Base-by-base conservation (phyloP, 2,797 vertebrate genomes). In the Protosalanx chinensis region DNA sequence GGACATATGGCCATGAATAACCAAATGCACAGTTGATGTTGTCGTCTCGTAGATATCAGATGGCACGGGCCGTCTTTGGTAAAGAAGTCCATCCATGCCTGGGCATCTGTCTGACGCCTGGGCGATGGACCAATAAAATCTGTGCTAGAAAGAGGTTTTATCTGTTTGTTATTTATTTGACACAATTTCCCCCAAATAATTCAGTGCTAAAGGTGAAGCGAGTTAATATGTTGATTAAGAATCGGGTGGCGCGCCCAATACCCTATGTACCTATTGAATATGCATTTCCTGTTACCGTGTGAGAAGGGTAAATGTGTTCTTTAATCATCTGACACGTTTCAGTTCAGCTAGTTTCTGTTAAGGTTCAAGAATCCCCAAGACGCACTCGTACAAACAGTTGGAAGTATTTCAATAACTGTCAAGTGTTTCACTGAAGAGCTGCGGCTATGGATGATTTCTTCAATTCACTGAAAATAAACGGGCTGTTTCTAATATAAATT, bases 181-280 rank as follows among this genome's bases (percentile, higher is more conserved):
- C 88, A 92, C 88, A 90, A 86, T 91, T 93, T 91, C 79, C 76
- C 89, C 86, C 84, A 90, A 84, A 88, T 90, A 86, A 91, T 91
- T 90, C 85, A 78, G 76, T 89, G 84, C 91, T 92, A 81, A 90
- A 90, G 87, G 77, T 79, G 79, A 73, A 75, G 10, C 79, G 78
- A 78, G 82, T 87, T 92, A 92, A 92, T 90, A 82, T 76, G 83
- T 76, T 85, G 84, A 91, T 91, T 84, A 79, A 77, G 79, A 88
- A 88, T 89, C 90, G 81, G 84, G 79, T 77, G 78, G 76, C 74
- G 79, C 32, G 81, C 84, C 84, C 86, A 86, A 87, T 85, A 89
- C 84, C 85, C 87, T 29, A 81, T 88, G 88, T 91, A 87, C 87
- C 86, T 81, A 82, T 76, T 91, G 88, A 92, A 92, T 92, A 92